Base-by-base conservation (phyloP, 2,888 invertebrate genomes). In the Thymelicus lineola region DNA sequence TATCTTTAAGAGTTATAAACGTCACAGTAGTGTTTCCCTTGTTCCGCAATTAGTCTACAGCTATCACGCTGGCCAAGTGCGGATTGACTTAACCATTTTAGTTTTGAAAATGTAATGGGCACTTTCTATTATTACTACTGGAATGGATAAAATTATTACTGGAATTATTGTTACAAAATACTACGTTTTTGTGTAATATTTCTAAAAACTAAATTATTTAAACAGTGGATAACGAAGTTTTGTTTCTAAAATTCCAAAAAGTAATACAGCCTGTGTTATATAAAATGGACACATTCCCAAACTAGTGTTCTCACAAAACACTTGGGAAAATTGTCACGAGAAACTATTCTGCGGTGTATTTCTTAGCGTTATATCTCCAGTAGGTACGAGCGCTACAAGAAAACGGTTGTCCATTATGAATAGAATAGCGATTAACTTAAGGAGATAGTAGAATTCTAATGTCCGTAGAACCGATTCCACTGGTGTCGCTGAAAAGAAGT, bases 261-360 rank as follows among this genome's bases (percentile, higher is more conserved):
- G n/a, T n/a, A n/a, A n/a, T n/a, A n/a, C n/a, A 67, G 36, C 6
- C 35, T 1, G 55, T 14, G 14, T 28, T 28, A 28, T 9, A 35
- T 57, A 20, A 15, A 17, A 28, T 63, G 63, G 64, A 63, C 15
- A 64, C 69, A 50, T 20, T n/a, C 10, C 50, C 9, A 62, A 58
- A 63, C 15, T 69, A 48, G 50, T 59, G 59, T 59, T 69, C 59
- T 53, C 50, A 28, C 57, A 53, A 64, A 69, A 64, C 63, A 20
- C 69, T 69, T 59, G 64, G 42, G 69, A 64, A 69, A 64, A 64
- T 64, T 69, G 63, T 69, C 69, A 42, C 63, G 63, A 17, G 59
- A 59, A 57, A 58, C 62, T 42, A 58, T 63, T 69, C 63, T 63
- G 63, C 69, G 63, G 58, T 63, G 14, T 50, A 69, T 69, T 64